Percentiles rank a stretch among this genome's conserved stretches.
phyloP scores from a whole-genome alignment of 2,888 invertebrate species.

The Cheiracanthium punctorium region DNA sequence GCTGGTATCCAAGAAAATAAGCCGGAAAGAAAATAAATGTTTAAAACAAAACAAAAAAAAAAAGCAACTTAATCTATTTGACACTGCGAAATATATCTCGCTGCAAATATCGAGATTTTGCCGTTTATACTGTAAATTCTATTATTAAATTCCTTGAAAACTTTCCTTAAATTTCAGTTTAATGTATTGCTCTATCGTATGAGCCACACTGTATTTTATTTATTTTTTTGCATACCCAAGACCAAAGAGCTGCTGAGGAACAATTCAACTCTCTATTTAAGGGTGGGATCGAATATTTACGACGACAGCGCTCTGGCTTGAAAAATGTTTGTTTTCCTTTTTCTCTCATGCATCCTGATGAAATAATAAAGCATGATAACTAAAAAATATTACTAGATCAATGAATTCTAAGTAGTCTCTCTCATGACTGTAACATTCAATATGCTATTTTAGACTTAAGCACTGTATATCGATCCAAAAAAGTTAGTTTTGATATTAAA shows the following conservation, averaged over 20 bases:
- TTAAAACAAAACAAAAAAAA: no score
- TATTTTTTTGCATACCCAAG: no score
- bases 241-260: not conserved
- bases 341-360: not conserved
- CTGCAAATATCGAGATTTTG: no score
- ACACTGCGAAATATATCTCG: no score
- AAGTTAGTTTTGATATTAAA: not conserved
- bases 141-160: no score
- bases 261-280: not conserved
- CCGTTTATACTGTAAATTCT: no score
- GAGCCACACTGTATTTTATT: no score
- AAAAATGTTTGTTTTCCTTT: not conserved
- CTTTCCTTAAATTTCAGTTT: no score
- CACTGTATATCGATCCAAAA: not conserved
- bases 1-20: no score
- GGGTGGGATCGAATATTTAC: constrained; percentile 28
- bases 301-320: not conserved
- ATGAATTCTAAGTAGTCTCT: not conserved
- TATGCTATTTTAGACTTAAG: not conserved
- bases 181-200: no score
- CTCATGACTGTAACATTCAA: not conserved
- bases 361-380: not conserved
- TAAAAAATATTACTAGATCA: not conserved
- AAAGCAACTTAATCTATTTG: no score
- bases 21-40: no score